phyloP scores from a whole-genome alignment of 2,888 invertebrate species.

The Eristalis arbustorum region DNA sequence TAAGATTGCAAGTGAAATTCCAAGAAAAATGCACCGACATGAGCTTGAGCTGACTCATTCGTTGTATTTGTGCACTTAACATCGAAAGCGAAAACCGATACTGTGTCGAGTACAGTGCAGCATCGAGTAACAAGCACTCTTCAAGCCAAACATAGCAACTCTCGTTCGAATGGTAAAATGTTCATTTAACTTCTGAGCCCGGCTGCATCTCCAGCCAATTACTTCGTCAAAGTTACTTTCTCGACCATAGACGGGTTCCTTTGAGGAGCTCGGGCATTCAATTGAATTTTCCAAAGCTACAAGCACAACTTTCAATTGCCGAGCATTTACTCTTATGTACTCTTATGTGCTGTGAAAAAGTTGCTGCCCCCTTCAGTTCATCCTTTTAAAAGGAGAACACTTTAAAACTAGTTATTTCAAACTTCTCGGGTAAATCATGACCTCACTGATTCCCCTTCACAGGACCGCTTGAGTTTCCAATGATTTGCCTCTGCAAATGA shows the following conservation, averaged over 20 bases:
- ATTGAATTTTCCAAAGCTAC: background rate
- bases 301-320: background rate
- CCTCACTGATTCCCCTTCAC: background rate
- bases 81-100: too few relatives aligned
- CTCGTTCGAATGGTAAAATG: background rate
- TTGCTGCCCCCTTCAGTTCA: background rate
- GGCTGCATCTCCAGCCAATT: background rate
- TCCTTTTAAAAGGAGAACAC: background rate
- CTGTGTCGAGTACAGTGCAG: too few relatives aligned
- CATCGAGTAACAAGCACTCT: too few relatives aligned
- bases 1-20: too few relatives aligned
- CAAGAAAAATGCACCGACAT: too few relatives aligned
- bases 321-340: too few relatives aligned
- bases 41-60: too few relatives aligned
- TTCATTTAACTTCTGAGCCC: background rate
- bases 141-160: background rate
- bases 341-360: background rate
- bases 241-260: background rate
- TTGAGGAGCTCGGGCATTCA: background rate
- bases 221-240: background rate
- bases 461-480: constrained; percentile 16
- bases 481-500: constrained; percentile 15
- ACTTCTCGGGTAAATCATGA: background rate
- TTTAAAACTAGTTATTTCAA: background rate
- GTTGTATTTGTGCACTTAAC: too few relatives aligned